A percentile compares a stretch with the other conserved stretches of the same genome.
Evolutionary conservation across 2,113 vertebrate species (phyloP).

Genomic region (Poeciliopsis turrubarensis): DNA sequence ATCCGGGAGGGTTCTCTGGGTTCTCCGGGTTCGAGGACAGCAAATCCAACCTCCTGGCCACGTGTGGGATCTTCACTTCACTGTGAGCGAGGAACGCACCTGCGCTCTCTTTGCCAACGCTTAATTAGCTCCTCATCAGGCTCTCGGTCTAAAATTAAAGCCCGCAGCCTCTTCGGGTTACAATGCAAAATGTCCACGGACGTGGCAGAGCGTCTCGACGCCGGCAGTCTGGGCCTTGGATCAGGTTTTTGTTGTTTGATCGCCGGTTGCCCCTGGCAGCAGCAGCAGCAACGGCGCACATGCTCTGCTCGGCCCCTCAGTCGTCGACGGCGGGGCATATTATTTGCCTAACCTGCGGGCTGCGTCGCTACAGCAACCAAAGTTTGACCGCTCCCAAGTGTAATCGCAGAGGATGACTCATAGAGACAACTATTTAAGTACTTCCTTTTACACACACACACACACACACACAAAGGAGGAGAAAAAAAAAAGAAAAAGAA

Average conservation of each 20-base stretch:
- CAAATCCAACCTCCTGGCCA: conserved; percentile 4
- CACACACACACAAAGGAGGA: background rate
- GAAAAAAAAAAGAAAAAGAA: too few relatives aligned
- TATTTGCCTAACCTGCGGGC: conserved; percentile 75
- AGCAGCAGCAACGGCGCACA: conserved; percentile 45
- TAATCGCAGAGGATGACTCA: conserved; percentile 74
- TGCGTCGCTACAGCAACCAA: conserved; percentile 71
- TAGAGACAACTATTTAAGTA: conserved; percentile 45
- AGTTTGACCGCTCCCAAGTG: conserved; percentile 74
- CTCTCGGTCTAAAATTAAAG: conserved; percentile 67
- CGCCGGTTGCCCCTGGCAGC: conserved; percentile 65
- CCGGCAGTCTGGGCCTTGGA: conserved; percentile 57
- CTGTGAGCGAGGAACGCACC: background rate
- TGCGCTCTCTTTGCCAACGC: conserved; percentile 24
- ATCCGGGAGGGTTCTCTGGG: conserved; percentile 40
- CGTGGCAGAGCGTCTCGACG: conserved; percentile 43
- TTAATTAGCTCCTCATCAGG: conserved; percentile 27
- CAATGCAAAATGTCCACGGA: conserved; percentile 53
- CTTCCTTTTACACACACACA: background rate
- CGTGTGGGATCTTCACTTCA: background rate
- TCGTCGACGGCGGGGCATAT: conserved; percentile 40
- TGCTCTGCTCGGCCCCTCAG: conserved; percentile 46
- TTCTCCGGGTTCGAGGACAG: conserved; percentile 18
- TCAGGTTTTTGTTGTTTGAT: conserved; percentile 71
- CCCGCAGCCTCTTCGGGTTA: conserved; percentile 52